Evolutionary conservation across 2,113 vertebrate genomes (phyloP), one percentile per base, ranked within the genome.

Genomic region (Chitala chitala): DNA sequence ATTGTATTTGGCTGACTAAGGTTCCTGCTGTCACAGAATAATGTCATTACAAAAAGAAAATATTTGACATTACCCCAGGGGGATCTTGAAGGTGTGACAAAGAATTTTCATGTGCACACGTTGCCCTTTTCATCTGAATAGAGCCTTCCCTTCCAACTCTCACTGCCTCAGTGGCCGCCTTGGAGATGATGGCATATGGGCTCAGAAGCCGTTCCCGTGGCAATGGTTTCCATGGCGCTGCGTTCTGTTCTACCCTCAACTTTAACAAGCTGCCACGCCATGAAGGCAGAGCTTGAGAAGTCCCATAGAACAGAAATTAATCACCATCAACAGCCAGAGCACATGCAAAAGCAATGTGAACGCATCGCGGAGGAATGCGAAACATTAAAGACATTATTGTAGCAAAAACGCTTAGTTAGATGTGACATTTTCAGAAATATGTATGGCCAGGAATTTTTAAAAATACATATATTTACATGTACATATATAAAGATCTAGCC

Each of bases 1-100:
- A 22, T 38, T 73, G 72, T n/a, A 26, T 51, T 50, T 73, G 17
- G 72, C 72, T 73, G 56, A 73, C 29, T 51, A 61, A 50, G 72
- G 44, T 12, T 51, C 20, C 17, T 8, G 9, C 56, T 44, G 29
- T 73, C 72, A 36, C 44, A 73, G 42, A 50, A 29, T 70, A 53
- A 51, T 63, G 42, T 61, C 56, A 24, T 63, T 73, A 63, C 55
- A 64, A 63, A 63, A 63, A 64, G 56, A 63, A 63, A 73, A 63
- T 61, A 63, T 73, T 48, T 63, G 72, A 51, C 56, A 73, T 48
- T 51, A 38, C 72, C 58, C 44, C 4, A 4, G 51, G 72, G 58
- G 44, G 31, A 51, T 64, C 38, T 73, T 15, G 59, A 58, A 40
- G 22, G 40, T 59, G 38, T 54, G 54, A 59, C 40, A 58, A 31